phyloP scores from a whole-genome alignment of 1,140 invertebrate genomes.

The Ceratoteleas bidentatus region DNA sequence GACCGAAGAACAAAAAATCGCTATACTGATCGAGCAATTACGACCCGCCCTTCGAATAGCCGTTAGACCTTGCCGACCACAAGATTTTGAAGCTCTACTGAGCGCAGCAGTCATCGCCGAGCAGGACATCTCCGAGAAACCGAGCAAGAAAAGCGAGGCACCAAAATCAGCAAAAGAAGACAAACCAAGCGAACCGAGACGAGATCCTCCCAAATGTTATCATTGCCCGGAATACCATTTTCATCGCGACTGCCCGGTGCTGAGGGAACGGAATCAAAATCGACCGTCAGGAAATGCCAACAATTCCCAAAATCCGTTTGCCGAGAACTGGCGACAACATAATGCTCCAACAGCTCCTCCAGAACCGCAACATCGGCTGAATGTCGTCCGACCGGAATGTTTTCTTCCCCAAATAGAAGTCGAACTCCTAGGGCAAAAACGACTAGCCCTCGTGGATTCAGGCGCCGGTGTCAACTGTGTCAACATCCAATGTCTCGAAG shows the following conservation, averaged over 20 bases:
- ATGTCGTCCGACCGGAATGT: no score
- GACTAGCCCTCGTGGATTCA: background rate
- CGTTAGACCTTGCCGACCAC: background rate
- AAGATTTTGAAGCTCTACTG: background rate
- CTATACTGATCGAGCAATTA: background rate
- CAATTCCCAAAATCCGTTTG: background rate
- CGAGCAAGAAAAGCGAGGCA: background rate
- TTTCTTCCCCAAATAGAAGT: background rate
- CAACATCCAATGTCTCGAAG: background rate
- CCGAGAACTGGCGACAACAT: background rate
- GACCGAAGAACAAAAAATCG: conserved; percentile 25
- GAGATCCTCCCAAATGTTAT: background rate
- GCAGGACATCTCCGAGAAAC: background rate
- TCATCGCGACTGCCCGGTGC: background rate
- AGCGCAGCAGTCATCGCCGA: background rate
- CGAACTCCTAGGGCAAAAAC: background rate
- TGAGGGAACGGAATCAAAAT: background rate
- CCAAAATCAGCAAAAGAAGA: background rate
- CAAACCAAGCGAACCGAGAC: background rate
- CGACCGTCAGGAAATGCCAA: background rate
- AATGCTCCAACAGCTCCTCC: background rate
- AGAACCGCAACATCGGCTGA: background rate
- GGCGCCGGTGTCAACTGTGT: background rate
- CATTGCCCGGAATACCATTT: background rate
- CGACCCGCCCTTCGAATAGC: background rate